Base-by-base conservation (phyloP, 2,888 invertebrate genomes). In the Heliconius charithonia region DNA sequence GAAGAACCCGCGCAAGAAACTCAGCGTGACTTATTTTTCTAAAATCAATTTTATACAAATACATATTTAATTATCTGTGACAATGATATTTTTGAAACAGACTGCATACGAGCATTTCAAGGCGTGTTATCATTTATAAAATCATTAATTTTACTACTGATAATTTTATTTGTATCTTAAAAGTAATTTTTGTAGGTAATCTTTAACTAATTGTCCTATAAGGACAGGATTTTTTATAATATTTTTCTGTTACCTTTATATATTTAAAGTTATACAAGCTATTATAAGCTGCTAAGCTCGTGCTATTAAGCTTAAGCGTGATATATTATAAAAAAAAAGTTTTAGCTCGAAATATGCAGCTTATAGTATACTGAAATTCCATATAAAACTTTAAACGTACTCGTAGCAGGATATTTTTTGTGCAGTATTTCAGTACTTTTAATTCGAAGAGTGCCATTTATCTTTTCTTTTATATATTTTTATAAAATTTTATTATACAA, bases 361-460 rank as follows among this genome's bases (percentile, higher is more conserved):
- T 59, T 59, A n/a, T n/a, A 59, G 22, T n/a, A n/a, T 59, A 59
- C 59, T n/a, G n/a, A 59, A 59, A 59, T 59, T n/a, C 59, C n/a
- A 59, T 59, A 4, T 59, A n/a, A 59, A 59, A n/a, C 12, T 59
- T 59, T 59, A 22, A 51, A 51, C 22, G 22, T 22, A 59, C 12
- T n/a, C 59, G n/a, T 59, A 59, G 59, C n/a, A n/a, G 22, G 3
- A n/a, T 59, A n/a, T n/a, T n/a, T 59, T 59, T 10, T 51, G 6
- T 59, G 12, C n/a, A 12, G 12, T n/a, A 59, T 59, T 10, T n/a
- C n/a, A n/a, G n/a, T 59, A 10, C 10, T 59, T 59, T 59, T 10
- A 59, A n/a, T 56, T 56, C n/a, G 51, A 51, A 56, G 1, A 10
- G 10, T 22, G 22, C 7, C 2, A 22, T 22, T 7, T 51, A 51